Conservation (phyloP, 1,140 invertebrate genomes). For the Euura saliciscinereae region DNA sequence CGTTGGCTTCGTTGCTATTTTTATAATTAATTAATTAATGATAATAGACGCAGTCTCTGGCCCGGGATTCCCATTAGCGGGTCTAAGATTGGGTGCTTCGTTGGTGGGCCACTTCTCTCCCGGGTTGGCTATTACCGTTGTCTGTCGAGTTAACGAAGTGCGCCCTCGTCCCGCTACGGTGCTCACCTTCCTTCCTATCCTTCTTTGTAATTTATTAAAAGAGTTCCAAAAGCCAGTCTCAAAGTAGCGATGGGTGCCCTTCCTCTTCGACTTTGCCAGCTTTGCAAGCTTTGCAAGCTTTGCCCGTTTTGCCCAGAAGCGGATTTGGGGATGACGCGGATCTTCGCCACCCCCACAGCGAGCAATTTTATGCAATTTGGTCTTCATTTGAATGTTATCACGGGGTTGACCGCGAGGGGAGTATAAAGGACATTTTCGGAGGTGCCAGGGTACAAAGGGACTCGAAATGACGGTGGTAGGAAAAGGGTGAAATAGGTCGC, state of each 20-base stretch:
- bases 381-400: slow-evolving; percentile 1
- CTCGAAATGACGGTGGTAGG: no score
- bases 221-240: slow-evolving; percentile 4
- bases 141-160: slow-evolving; percentile 4
- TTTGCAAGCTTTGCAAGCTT: not conserved
- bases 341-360: not conserved
- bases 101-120: not conserved
- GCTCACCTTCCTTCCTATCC: not conserved
- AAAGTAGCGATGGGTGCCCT: not conserved
- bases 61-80: not conserved
- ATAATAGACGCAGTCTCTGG: no score
- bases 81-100: not conserved
- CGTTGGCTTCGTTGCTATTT: no score
- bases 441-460: no score
- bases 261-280: not conserved
- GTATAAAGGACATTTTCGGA: no score
- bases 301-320: not conserved
- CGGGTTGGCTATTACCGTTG: not conserved
- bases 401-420: no score
- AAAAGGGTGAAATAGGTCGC: no score
- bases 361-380: slow-evolving; percentile 2
- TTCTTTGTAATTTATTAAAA: not conserved
- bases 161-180: not conserved
- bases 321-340: not conserved
- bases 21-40: no score